phyloP scores from a whole-genome alignment of 2,113 vertebrate species.

The Sturnira hondurensis region DNA sequence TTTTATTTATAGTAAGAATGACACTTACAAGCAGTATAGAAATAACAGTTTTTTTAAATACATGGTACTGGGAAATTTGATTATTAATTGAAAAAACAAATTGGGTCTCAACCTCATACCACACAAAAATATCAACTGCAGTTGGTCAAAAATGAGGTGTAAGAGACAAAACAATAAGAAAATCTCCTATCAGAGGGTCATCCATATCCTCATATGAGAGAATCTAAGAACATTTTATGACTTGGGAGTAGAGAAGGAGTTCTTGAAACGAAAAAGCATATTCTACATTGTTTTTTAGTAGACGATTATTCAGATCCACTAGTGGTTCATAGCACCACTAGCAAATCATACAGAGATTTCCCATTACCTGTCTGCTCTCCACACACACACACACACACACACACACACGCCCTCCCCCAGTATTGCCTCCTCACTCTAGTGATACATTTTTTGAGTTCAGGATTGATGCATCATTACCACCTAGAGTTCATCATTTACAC shows the following conservation, averaged over 20 bases:
- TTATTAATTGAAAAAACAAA: neutral
- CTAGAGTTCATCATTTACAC: neutral
- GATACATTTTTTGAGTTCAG: neutral
- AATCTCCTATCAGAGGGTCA: neutral
- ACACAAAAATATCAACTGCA: neutral
- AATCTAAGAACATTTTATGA: neutral
- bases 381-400: too few relatives aligned
- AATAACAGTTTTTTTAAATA: neutral
- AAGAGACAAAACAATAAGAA: neutral
- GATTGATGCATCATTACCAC: neutral
- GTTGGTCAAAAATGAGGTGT: neutral
- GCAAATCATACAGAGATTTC: neutral
- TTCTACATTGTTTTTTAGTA: neutral
- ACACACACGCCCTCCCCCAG: neutral
- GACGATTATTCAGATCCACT: neutral
- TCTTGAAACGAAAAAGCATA: neutral
- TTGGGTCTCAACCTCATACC: neutral
- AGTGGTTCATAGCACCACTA: neutral
- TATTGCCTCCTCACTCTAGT: neutral
- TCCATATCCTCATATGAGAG: neutral
- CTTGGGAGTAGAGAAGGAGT: neutral
- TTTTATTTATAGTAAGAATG: neutral
- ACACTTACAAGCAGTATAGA: conserved; percentile 7
- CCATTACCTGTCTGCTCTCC: neutral
- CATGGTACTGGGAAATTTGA: neutral